Conservation (phyloP, 2,797 vertebrate genomes). For the Antennarius maculatus region DNA sequence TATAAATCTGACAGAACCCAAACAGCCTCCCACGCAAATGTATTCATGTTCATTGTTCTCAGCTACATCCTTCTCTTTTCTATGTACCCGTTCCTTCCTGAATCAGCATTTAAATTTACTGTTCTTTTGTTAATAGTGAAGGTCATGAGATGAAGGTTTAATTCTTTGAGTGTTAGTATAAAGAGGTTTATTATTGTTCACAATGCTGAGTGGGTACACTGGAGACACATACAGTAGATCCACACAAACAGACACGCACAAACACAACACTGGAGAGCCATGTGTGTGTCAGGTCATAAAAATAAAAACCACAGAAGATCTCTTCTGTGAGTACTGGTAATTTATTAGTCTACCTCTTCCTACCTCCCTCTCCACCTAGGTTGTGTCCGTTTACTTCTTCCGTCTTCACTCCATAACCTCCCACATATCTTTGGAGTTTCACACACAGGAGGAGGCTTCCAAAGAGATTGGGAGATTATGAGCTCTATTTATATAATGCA, state of each 20-base stretch:
- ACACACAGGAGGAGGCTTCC: background rate
- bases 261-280: constrained; percentile 40
- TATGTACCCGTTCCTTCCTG: background rate
- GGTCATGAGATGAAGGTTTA: constrained; percentile 49
- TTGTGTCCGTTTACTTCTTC: constrained; percentile 30
- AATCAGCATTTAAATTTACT: constrained; percentile 6
- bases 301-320: constrained; percentile 65
- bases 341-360: constrained; percentile 61
- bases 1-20: too few species aligned
- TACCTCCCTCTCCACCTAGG: constrained; percentile 16
- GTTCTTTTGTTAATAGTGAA: constrained; percentile 31
- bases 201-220: constrained; percentile 37
- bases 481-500: background rate
- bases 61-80: constrained; percentile 4
- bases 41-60: constrained; percentile 16
- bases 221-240: constrained; percentile 41
- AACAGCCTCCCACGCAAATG: background rate
- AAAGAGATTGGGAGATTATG: constrained; percentile 1
- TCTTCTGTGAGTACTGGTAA: constrained; percentile 45
- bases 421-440: constrained; percentile 23
- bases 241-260: constrained; percentile 6
- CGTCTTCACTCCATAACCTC: constrained; percentile 8
- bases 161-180: constrained; percentile 66
- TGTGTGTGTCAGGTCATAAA: constrained; percentile 60
- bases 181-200: constrained; percentile 65